Base-by-base conservation (phyloP, 1,140 invertebrate genomes). In the Musca vetustissima region DNA sequence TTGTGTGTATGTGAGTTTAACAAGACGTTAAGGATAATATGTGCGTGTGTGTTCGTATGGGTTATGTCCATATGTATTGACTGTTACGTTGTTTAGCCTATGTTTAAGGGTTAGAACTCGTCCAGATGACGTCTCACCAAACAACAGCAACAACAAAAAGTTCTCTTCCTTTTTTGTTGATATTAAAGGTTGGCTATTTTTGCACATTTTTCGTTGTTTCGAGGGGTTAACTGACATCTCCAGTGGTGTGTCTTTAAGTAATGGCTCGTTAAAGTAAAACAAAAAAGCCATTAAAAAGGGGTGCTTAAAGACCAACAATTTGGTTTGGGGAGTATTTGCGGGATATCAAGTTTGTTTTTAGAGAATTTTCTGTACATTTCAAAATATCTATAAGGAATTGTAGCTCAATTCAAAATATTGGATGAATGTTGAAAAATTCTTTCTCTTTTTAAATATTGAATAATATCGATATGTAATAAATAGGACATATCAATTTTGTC, bases 101-200 rank as follows among this genome's bases (percentile, higher is more conserved):
- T 61, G 57, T 28, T 43, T 61, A 61, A 61, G 57, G 57, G 57
- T 61, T 61, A 61, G 57, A 61, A 61, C 32, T 3, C 28, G 28
- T 61, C 32, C 57, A 61, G 57, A 61, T 61, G 57, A 61, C 57
- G 57, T n/a, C 57, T 19, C n/a, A 61, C 36, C 57, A 9, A 36
- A 61, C 36, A 61, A 36, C 32, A 11, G 21, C 28, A 52, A 49
- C 8, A 49, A 49, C 0, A 15, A 52, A 52, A 52, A 17, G 9
- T 52, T 52, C 21, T 52, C 17, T 52, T 52, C 6, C 1, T 43
- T 43, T 43, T 7, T 43, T 43, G 36, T 43, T 43, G 1, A 17
- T 36, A 17, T 55, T 55, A 15, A 61, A n/a, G 32, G 57, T 61
- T 36, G 28, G 15, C n/a, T 21, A 43, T 36, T 36, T 36, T 36